Evolutionary conservation across 1,140 invertebrate species (phyloP).

Genomic region (Proales similis): DNA sequence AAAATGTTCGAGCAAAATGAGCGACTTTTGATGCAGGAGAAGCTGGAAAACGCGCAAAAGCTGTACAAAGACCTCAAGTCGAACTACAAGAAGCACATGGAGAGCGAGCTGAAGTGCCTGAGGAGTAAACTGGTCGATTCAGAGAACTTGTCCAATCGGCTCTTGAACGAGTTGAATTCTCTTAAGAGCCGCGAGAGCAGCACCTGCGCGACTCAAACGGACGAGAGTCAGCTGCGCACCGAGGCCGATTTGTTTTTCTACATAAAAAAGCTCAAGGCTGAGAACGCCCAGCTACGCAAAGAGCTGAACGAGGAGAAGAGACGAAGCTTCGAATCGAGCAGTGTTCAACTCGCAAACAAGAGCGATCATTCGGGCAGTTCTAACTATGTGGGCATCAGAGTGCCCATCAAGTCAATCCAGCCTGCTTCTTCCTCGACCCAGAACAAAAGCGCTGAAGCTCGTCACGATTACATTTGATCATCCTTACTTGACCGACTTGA

Average conservation of each 20-base stretch:
- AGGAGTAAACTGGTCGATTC: slow-evolving; percentile 8
- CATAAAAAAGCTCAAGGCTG: slow-evolving; percentile 30
- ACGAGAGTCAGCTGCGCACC: background rate
- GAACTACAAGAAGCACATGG: slow-evolving; percentile 29
- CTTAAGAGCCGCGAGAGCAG: background rate
- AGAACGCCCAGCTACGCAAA: slow-evolving; percentile 9
- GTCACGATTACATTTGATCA: no score
- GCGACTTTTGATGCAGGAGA: slow-evolving; percentile 24
- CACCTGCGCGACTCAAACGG: background rate
- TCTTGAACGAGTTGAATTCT: background rate
- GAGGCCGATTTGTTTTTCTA: background rate
- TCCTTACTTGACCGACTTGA: no score
- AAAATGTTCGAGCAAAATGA: slow-evolving; percentile 30
- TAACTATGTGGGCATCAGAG: no score
- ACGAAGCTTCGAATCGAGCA: no score
- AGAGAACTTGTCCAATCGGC: background rate
- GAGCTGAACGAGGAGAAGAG: slow-evolving; percentile 18
- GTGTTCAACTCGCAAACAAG: no score
- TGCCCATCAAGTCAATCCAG: no score
- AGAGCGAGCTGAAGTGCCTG: background rate
- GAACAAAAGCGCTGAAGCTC: no score
- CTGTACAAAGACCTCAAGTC: slow-evolving; percentile 31
- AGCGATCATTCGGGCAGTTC: no score
- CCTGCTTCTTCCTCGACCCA: no score
- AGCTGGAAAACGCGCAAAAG: slow-evolving; percentile 26